Evolutionary conservation across 1,140 invertebrate species (phyloP).

Genomic region (Aradophagus sp.): DNA sequence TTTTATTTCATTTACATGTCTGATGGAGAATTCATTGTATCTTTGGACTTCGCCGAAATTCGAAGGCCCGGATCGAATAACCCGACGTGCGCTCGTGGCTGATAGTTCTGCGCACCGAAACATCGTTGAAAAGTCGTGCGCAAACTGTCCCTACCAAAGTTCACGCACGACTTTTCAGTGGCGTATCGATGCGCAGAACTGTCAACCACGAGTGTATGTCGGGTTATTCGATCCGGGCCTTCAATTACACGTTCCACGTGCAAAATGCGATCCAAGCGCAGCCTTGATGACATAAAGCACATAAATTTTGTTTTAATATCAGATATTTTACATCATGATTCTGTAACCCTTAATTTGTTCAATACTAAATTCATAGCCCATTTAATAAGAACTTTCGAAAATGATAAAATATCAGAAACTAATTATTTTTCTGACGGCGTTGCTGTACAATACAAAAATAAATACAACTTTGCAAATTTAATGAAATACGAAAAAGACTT

Average conservation of each 20-base stretch:
- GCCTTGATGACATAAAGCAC: slow-evolving; percentile 5
- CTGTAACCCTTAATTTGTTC: slow-evolving; percentile 16
- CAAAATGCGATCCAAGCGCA: slow-evolving; percentile 18
- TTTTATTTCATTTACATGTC: slow-evolving; percentile 1
- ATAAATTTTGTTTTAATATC: slow-evolving; percentile 14
- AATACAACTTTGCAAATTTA: slow-evolving; percentile 58
- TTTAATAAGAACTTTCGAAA: slow-evolving; percentile 11
- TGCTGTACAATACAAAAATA: slow-evolving; percentile 62
- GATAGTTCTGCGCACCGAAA: no score
- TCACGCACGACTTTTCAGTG: no score
- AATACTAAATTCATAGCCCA: slow-evolving; percentile 14
- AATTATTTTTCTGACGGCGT: slow-evolving; percentile 61
- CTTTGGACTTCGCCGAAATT: slow-evolving; percentile 19
- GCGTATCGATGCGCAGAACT: no score
- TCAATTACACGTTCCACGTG: slow-evolving; percentile 9
- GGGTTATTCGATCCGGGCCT: no score
- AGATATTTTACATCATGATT: slow-evolving; percentile 1
- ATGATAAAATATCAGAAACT: slow-evolving; percentile 12
- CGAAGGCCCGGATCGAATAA: no score
- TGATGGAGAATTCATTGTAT: slow-evolving; percentile 9
- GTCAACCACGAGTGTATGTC: no score
- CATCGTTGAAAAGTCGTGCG: no score
- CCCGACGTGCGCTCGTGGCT: no score
- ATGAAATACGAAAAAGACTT: slow-evolving; percentile 58
- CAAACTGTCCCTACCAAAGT: no score